These are phyloP conservation scores for Clytia hemisphaerica DNA, from an alignment of 30 jellyfish, hydroid and myxozoan genomes.

Conservation along the genomic window DNA sequence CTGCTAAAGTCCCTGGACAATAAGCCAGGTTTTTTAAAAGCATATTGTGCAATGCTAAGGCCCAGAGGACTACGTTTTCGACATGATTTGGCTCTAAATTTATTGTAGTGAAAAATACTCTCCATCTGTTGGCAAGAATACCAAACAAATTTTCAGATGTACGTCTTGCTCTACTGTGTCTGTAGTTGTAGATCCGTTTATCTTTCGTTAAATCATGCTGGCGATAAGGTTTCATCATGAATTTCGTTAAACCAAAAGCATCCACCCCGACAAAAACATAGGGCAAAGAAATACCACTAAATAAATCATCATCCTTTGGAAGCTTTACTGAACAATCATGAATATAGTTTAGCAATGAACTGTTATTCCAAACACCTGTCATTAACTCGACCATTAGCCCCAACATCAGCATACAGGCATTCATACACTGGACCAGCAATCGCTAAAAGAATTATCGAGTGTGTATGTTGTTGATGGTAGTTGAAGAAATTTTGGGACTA, in stretches of 20 bases:
- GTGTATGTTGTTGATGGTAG: too few species aligned
- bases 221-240: conserved; percentile 56
- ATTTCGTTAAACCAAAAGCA: conserved; percentile 47
- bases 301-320: background rate
- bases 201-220: conserved; percentile 44
- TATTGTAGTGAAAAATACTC: conserved; percentile 7
- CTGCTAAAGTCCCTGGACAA: conserved; percentile 50
- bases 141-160: too few species aligned
- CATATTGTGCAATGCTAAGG: conserved; percentile 26
- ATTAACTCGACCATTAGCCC: too few species aligned
- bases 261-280: conserved; percentile 54
- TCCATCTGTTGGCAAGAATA: conserved; percentile 39
- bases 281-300: conserved; percentile 7
- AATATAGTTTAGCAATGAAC: too few species aligned
- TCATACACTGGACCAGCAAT: too few species aligned
- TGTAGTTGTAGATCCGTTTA: conserved; percentile 40
- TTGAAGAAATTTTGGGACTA: too few species aligned
- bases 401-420: too few species aligned
- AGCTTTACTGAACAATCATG: background rate
- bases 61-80: background rate
- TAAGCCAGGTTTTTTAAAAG: conserved; percentile 25
- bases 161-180: conserved; percentile 60
- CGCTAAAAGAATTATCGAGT: too few species aligned
- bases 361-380: too few species aligned
- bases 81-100: conserved; percentile 1